phyloP scores from a whole-genome alignment of 2,797 vertebrate genomes.

The Peromyscus attwateri region DNA sequence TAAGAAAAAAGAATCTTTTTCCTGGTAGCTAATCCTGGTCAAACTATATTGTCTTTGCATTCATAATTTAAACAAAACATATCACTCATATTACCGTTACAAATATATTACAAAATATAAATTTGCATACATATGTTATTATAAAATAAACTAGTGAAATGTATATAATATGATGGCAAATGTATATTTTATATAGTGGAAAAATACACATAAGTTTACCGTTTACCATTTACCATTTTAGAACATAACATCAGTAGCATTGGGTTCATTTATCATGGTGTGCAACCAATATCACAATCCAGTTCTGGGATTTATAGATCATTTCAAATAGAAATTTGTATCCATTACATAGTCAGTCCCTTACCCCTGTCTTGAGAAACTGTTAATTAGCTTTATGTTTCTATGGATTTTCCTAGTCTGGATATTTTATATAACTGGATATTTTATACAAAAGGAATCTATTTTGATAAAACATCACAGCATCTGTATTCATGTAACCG shows the following conservation, averaged over 20 bases:
- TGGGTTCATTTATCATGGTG: neutral
- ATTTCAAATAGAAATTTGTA: neutral
- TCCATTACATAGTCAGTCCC: neutral
- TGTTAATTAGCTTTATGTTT: conserved; percentile 4
- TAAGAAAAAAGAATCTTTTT: neutral
- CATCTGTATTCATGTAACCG: neutral
- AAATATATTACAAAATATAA: neutral
- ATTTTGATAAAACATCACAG: neutral
- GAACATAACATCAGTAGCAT: neutral
- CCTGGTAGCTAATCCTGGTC: neutral
- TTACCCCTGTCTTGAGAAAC: neutral
- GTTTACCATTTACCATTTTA: neutral
- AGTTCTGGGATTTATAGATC: neutral
- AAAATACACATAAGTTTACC: neutral
- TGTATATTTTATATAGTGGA: neutral
- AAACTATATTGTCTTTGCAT: neutral
- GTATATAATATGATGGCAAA: too few relatives aligned
- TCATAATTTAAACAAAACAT: neutral
- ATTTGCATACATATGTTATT: neutral
- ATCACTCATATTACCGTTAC: neutral
- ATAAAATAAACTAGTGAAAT: neutral
- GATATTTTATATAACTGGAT: conserved; percentile 51
- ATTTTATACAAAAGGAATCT: conserved; percentile 55
- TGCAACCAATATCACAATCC: neutral
- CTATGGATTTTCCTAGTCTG: neutral